A percentile compares a stretch with the other conserved stretches of the same genome.
Evolutionary conservation across 2,113 vertebrate genomes (phyloP).

Genomic region (Nanger granti): DNA sequence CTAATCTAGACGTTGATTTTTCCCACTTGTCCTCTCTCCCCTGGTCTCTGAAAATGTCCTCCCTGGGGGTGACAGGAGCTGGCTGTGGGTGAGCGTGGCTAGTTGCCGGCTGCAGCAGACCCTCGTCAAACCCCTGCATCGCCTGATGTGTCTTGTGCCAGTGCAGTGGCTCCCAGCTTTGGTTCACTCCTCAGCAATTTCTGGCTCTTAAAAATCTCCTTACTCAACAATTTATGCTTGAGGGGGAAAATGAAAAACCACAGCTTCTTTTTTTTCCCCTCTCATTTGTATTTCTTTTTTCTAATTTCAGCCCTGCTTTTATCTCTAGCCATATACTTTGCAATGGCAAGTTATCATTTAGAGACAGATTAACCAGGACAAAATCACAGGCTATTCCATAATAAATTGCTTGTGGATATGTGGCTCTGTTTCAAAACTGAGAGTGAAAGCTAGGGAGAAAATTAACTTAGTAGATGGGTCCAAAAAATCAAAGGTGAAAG

Average conservation of each 20-base stretch:
- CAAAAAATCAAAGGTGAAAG: constrained; percentile 6
- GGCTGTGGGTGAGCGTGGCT: constrained; percentile 47
- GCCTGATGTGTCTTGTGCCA: constrained; percentile 62
- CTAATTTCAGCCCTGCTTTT: constrained; percentile 71
- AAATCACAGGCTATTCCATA: constrained; percentile 31
- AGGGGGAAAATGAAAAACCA: constrained; percentile 72
- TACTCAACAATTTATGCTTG: constrained; percentile 77
- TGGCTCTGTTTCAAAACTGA: constrained; percentile 32
- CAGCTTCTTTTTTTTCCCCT: constrained; percentile 22
- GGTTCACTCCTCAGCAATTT: constrained; percentile 75
- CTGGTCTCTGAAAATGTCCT: constrained; percentile 18
- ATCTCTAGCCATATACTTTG: constrained; percentile 65
- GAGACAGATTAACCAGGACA: constrained; percentile 59
- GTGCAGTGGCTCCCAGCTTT: constrained; percentile 50
- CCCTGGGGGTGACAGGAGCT: not conserved
- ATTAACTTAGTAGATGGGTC: constrained; percentile 35
- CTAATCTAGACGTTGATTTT: constrained; percentile 54
- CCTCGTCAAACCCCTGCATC: constrained; percentile 58
- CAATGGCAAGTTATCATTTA: constrained; percentile 66
- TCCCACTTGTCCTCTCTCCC: constrained; percentile 24
- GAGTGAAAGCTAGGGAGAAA: constrained; percentile 25
- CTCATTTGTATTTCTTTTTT: constrained; percentile 57
- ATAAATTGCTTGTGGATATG: constrained; percentile 39
- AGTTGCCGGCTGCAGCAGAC: constrained; percentile 45
- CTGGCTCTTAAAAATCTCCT: constrained; percentile 80